Base-by-base conservation (phyloP, 2,797 vertebrate genomes). In the Danionella dracula region DNA sequence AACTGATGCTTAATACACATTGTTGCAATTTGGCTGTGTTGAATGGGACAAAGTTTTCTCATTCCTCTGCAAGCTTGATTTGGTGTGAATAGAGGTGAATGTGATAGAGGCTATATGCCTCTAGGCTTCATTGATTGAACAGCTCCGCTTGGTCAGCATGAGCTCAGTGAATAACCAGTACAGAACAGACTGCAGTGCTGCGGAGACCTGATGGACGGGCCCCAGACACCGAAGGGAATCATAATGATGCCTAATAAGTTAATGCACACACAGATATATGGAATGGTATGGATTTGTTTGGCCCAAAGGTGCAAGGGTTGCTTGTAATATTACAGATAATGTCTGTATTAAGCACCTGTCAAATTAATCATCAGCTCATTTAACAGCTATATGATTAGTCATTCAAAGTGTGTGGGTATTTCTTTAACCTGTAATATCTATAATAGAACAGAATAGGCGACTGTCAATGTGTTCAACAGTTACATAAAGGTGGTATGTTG, bases 101-200 rank as follows among this genome's bases (percentile, higher is more conserved):
- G 31, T 5, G 32, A 67, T 34, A 55, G 10, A 53, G 13, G 50
- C 32, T 49, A 42, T 49, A 20, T 31, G 58, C 61, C 46, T 55
- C 53, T 31, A 75, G 54, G 10, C 50, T 5, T 55, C 65, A 77
- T 74, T 66, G 75, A 74, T 77, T 54, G 61, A 40, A 62, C 46
- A 40, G 62, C 41, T 59, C 46, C 38, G 68, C 65, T 42, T 62
- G 42, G 55, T 74, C 75, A 74, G 72, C 75, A 55, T 38, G 23
- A 45, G 21, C 51, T 40, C 40, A 13, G 32, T 61, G 62, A 69
- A 69, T 57, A 67, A 59, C 48, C 38, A 38, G 17, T 16, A 23
- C 56, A 56, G 57, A 16, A 29, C 68, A 42, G 31, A 50, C 41
- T 64, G 48, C 13, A 6, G 50, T 42, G 31, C 49, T 58, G 45